A percentile compares a stretch with the other conserved stretches of the same genome.
These are phyloP conservation scores for Drosophila bocqueti DNA, from an alignment of 1,140 invertebrate genomes.

Conservation along the genomic window DNA sequence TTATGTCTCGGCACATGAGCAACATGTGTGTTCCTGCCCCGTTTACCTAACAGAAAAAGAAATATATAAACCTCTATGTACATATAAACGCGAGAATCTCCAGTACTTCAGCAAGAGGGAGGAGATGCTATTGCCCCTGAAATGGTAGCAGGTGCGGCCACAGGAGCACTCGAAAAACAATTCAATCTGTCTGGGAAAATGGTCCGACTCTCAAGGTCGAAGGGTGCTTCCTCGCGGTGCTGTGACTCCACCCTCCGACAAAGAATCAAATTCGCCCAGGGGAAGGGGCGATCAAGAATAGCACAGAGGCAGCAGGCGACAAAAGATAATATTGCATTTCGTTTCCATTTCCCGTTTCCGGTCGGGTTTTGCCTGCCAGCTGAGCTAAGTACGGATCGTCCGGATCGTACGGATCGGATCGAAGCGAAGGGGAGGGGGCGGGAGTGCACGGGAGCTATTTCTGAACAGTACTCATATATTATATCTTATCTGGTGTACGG, in stretches of 20 bases:
- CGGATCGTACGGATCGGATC: slow-evolving; percentile 14
- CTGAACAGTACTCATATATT: slow-evolving; percentile 63
- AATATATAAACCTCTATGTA: not conserved
- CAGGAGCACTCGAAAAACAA: slow-evolving; percentile 30
- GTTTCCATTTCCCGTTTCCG: slow-evolving; percentile 70
- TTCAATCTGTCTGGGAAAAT: slow-evolving; percentile 33
- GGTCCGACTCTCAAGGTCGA: slow-evolving; percentile 46
- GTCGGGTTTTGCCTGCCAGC: slow-evolving; percentile 45
- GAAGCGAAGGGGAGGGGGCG: slow-evolving; percentile 10
- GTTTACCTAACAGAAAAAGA: slow-evolving; percentile 4
- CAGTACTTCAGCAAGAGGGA: not conserved
- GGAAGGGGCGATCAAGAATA: slow-evolving; percentile 38
- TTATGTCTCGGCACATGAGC: slow-evolving; percentile 60
- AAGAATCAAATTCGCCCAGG: slow-evolving; percentile 34
- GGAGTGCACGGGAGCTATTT: slow-evolving; percentile 69
- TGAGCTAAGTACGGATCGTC: slow-evolving; percentile 15
- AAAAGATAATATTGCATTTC: slow-evolving; percentile 69
- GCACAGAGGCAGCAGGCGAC: slow-evolving; percentile 40
- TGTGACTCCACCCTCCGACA: slow-evolving; percentile 2
- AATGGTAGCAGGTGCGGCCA: slow-evolving; percentile 41
- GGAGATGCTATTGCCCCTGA: slow-evolving; percentile 1
- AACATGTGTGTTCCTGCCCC: slow-evolving; percentile 54
- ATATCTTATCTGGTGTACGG: slow-evolving; percentile 66
- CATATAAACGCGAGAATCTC: not conserved
- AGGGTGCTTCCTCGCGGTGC: slow-evolving; percentile 1